Evolutionary conservation across 2,888 invertebrate species (phyloP), one percentile per base, ranked within the genome.

Genomic region (Platynereis dumerilii): DNA sequence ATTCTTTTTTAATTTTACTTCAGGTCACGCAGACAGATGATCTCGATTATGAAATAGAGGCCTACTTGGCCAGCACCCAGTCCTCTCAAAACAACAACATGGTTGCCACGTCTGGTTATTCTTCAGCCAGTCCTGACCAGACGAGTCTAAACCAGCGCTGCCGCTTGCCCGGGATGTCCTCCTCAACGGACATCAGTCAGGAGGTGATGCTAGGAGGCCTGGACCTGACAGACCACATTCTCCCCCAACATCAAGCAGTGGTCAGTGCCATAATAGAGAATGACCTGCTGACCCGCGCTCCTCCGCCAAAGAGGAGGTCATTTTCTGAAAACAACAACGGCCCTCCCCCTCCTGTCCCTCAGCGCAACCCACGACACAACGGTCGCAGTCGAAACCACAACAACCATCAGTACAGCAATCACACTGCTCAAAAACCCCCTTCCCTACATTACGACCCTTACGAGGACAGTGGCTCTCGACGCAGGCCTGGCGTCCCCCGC

Each of bases 391-490:
- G 27, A 2, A 17, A 55, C 54, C n/a, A 61, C 1, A 29, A 54
- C 22, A 55, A 57, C 48, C 55, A 56, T 56, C 56, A 62, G 56
- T 57, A 62, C 26, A 56, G 56, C n/a, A 62, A 62, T 45, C 62
- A 48, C 48, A 48, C 22, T 22, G 22, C 22, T n/a, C n/a, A 22
- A 20, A 22, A 48, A n/a, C n/a, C 22, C 3, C 20, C n/a, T 12
- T 22, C n/a, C 3, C n/a, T 7, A 5, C 48, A 48, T n/a, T 48
- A 48, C 17, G 22, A 48, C 17, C 42, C 42, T 12, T 17, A 10
- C 17, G 42, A 42, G 17, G n/a, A 48, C 22, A 48, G 17, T 48
- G 20, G 20, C n/a, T 48, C 48, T 12, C 3, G 22, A 22, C 22
- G 22, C 22, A 48, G 22, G 7, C 48, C 48, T 48, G n/a, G 20